Conservation (phyloP, 2,797 vertebrate species). For the Mus spretus region DNA sequence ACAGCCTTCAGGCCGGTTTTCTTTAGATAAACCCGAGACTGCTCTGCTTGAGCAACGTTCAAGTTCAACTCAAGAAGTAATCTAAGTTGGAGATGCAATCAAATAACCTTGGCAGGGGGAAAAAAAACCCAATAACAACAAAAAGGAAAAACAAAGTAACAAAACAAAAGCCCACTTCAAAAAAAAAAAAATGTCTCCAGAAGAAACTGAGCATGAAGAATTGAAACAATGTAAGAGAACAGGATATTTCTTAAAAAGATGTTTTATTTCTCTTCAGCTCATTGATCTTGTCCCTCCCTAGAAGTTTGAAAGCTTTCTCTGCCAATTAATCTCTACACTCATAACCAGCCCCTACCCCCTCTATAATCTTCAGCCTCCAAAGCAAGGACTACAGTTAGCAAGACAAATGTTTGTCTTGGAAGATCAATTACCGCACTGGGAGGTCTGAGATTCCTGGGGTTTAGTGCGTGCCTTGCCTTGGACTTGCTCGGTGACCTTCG, state of each 20-base stretch:
- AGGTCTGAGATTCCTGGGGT: slow-evolving; percentile 73
- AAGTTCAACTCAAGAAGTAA: slow-evolving; percentile 61
- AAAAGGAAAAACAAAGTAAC: slow-evolving; percentile 65
- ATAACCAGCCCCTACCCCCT: neutral
- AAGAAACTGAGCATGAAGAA: slow-evolving; percentile 70
- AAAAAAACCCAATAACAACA: neutral
- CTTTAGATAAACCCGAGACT: slow-evolving; percentile 69
- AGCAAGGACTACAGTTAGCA: slow-evolving; percentile 62
- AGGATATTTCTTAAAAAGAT: slow-evolving; percentile 33
- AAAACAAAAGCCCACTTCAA: slow-evolving; percentile 73
- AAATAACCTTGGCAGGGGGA: slow-evolving; percentile 40
- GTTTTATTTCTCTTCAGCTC: slow-evolving; percentile 66
- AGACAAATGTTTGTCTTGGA: slow-evolving; percentile 76
- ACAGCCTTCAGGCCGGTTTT: slow-evolving; percentile 10
- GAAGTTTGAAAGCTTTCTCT: slow-evolving; percentile 58
- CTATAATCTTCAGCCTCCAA: slow-evolving; percentile 54
- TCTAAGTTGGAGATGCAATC: slow-evolving; percentile 57
- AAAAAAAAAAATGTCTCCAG: slow-evolving; percentile 68
- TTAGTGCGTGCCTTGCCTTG: slow-evolving; percentile 32
- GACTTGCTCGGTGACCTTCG: slow-evolving; percentile 51
- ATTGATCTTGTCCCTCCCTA: slow-evolving; percentile 53
- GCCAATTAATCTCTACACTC: slow-evolving; percentile 64
- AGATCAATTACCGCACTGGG: slow-evolving; percentile 28
- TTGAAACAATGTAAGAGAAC: slow-evolving; percentile 42
- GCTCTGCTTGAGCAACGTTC: slow-evolving; percentile 61